phyloP scores from a whole-genome alignment of 2,888 invertebrate species.

The Eremobia ochroleuca region DNA sequence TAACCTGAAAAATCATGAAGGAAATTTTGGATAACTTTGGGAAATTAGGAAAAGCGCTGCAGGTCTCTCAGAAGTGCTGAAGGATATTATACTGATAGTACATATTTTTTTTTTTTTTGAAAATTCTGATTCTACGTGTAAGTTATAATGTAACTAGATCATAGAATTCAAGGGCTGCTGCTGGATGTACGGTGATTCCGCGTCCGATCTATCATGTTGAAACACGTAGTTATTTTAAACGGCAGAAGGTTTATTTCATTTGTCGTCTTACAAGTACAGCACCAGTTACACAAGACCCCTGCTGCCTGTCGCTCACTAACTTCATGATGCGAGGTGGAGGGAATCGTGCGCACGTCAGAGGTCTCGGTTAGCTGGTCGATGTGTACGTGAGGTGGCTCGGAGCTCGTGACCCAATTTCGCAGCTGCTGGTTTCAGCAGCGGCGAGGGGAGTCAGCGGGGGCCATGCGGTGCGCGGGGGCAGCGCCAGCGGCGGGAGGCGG shows the following conservation, averaged over 20 bases:
- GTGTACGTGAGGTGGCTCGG: constrained; percentile 85
- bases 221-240: constrained; percentile 82
- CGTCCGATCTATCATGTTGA: constrained; percentile 78
- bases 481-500: constrained; percentile 78
- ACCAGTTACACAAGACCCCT: constrained; percentile 72
- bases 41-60: neutral
- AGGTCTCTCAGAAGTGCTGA: too few species aligned
- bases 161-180: constrained; percentile 72
- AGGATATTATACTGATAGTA: neutral
- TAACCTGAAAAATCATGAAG: neutral
- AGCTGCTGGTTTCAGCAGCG: constrained; percentile 91
- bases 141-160: constrained; percentile 53
- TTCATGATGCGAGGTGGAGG: constrained; percentile 47
- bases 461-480: constrained; percentile 70
- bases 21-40: neutral
- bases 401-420: constrained; percentile 91
- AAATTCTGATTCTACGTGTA: constrained; percentile 31
- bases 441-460: constrained; percentile 77
- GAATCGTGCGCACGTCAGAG: constrained; percentile 75
- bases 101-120: neutral
- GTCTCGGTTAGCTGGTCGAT: constrained; percentile 80
- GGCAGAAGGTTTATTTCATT: constrained; percentile 84
- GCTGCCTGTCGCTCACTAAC: constrained; percentile 56
- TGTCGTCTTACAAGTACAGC: constrained; percentile 80
- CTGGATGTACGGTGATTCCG: constrained; percentile 74